phyloP scores from a whole-genome alignment of 92 coral and sea anemone species.

The Phymanthus crucifer region DNA sequence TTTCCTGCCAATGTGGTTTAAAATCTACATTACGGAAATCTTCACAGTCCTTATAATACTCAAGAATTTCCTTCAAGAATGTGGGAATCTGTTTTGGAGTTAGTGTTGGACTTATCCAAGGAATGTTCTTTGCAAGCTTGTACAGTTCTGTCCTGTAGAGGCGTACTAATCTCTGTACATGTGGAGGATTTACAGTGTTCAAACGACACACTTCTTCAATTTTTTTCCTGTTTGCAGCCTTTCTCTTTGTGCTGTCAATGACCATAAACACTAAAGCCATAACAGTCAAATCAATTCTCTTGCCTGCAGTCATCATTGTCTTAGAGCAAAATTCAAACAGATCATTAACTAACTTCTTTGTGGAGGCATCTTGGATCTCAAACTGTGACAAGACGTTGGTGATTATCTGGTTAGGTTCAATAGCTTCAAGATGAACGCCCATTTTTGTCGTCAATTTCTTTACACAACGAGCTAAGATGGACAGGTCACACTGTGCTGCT shows the following conservation, averaged over 20 bases:
- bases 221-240: slow-evolving; percentile 5
- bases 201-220: slow-evolving; percentile 32
- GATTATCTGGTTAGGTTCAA: slow-evolving; percentile 32
- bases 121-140: slow-evolving; percentile 61
- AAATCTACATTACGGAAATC: slow-evolving; percentile 29
- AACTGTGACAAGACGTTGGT: slow-evolving; percentile 48
- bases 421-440: slow-evolving; percentile 32
- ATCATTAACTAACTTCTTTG: slow-evolving; percentile 40
- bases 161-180: neutral
- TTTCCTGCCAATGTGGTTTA: slow-evolving; percentile 41
- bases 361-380: slow-evolving; percentile 40
- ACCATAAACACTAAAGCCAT: slow-evolving; percentile 34
- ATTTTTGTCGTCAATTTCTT: slow-evolving; percentile 29
- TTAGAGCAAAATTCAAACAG: slow-evolving; percentile 44
- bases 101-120: slow-evolving; percentile 62
- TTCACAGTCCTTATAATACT: slow-evolving; percentile 49
- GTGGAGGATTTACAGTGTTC: neutral
- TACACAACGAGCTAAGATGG: slow-evolving; percentile 37
- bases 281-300: neutral
- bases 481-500: slow-evolving; percentile 46
- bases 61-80: slow-evolving; percentile 9
- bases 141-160: slow-evolving; percentile 14
- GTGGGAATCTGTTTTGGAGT: neutral
- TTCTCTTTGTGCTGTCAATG: slow-evolving; percentile 27
- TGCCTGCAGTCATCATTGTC: neutral